Base-by-base conservation (phyloP, 2,797 vertebrate genomes). In the Poliocrania exsul region DNA sequence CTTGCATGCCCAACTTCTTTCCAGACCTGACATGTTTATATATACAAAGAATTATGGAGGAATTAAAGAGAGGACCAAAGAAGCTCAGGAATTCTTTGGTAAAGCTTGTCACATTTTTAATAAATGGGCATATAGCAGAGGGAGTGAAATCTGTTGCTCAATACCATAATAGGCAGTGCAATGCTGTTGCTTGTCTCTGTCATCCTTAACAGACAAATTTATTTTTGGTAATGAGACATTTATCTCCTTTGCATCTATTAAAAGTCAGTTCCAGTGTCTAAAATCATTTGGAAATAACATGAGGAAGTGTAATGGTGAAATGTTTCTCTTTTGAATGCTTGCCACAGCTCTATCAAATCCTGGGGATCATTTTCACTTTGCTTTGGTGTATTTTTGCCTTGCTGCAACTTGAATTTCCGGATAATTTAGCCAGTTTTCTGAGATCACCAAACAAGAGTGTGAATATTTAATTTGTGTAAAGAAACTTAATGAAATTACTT, bases 101-200 rank as follows among this genome's bases (percentile, higher is more conserved):
- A 91, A 77, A 92, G 87, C 90, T 80, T 96, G 94, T 95, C 90
- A 89, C 72, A 67, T 84, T 92, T 92, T 86, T 94, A 94, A 94
- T 95, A 95, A 94, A 95, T 95, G 81, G 88, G 66, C 78, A 65
- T 92, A 77, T 35, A 93, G 92, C 90, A 85, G 78, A 87, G 86
- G 91, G 89, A 89, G n/a, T 81, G 75, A 96, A 95, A 93, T 95
- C 92, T 95, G 86, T 91, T 88, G 86, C 87, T 95, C 72, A 60
- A 13, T 94, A 96, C 97, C 96, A 96, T 97, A 97, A 96, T 97
- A 97, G 97, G 96, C 69, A 96, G 89, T 90, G 90, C 82, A 95
- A 62, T 86, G 72, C 92, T 92, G 83, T 75, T 91, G 86, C 90
- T 38, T 96, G 57, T 75, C 89, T 92, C 35, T 87, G 78, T 92